Evolutionary conservation across 35 echinoderm and acorn worm genomes (phyloP), one percentile per base, ranked within the genome.

Genomic region (Nesometra sesokonis): DNA sequence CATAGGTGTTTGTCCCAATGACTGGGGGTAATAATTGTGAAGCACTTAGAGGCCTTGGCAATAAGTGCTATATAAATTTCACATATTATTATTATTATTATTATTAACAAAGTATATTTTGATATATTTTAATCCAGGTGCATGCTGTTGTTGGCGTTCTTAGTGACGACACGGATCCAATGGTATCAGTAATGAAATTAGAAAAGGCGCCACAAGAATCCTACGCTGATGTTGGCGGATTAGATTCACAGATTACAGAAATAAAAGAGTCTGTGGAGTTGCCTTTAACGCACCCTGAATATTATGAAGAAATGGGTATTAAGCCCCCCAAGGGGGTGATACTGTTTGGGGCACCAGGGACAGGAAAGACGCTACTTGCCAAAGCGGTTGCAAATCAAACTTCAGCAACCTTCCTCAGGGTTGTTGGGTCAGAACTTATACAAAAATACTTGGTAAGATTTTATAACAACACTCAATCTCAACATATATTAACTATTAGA

Each of bases 311-410:
- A 79, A 99, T 99, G 96, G 96, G 96, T 32, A 99, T 99, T 87
- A 99, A 93, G 81, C 96, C 96, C 38, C 96, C 96, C 1, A 99
- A 94, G 81, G 96, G 96, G 31, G 96, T 99, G 78, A 99, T 99
- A 67, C 82, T 99, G 3, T 99, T 92, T 89, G 96, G 96, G 21
- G 84, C 90, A 79, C 96, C 96, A 27, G 96, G 96, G 3, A 99
- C 96, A 52, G 96, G 96, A 90, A 99, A 99, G 88, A 99, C 96
- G 46, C 90, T 99, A 32, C 79, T 99, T 33, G 96, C 96, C 4
- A 99, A 99, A 88, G 96, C 96, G 78, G 96, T 99, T 33, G 96
- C 96, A 23, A 99, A 99, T 92, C 96, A 99, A 80, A 99, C 96
- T 0, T 99, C 96, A 27, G 96, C 96, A 46, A 99, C 96, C 13